Base-by-base conservation (phyloP, 1,140 invertebrate genomes). In the Phthorimaea operculella region DNA sequence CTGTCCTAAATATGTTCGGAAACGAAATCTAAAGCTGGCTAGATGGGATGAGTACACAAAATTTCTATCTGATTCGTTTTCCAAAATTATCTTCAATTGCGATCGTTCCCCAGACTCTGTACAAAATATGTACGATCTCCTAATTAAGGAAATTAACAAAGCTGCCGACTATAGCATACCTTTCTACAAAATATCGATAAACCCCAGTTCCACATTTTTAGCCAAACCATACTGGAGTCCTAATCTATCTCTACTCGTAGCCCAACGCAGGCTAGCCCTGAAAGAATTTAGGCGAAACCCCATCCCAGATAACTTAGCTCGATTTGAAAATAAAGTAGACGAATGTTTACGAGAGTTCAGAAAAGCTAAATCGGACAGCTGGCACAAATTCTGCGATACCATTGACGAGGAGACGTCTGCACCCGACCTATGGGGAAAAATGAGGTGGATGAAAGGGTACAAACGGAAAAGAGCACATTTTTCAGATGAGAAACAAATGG, bases 201-300 rank as follows among this genome's bases (percentile, higher is more conserved):
- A 58, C 6, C 60, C 64, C n/a, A 12, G 39, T 8, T 39, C 36
- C 36, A 33, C 1, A 44, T 71, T 74, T 60, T 57, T 21, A 17
- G 62, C 65, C n/a, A 66, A 68, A 57, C 28, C 15, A 8, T 73
- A 75, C 50, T 75, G 70, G 66, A 54, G 49, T 50, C 45, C 52
- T 15, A 0, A 18, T 16, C 45, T 70, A 18, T 75, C 70, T 1
- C 33, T 58, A 45, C 15, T 53, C 28, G 62, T 72, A 7, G 68
- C 72, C 10, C 16, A 64, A 21, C 33, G 68, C 11, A 55, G 72
- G 17, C 36, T 70, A 44, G 70, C 70, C 11, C 21, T 75, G 1
- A 45, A 28, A n/a, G 50, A 50, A 4, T 67, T 74, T 28, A 51
- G 67, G 12, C 21, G 53, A 11, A 74, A 72, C 33, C 72, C 66